These are phyloP conservation scores for Platichthys flesus DNA, from an alignment of 2,113 vertebrate species.

Conservation along the genomic window DNA sequence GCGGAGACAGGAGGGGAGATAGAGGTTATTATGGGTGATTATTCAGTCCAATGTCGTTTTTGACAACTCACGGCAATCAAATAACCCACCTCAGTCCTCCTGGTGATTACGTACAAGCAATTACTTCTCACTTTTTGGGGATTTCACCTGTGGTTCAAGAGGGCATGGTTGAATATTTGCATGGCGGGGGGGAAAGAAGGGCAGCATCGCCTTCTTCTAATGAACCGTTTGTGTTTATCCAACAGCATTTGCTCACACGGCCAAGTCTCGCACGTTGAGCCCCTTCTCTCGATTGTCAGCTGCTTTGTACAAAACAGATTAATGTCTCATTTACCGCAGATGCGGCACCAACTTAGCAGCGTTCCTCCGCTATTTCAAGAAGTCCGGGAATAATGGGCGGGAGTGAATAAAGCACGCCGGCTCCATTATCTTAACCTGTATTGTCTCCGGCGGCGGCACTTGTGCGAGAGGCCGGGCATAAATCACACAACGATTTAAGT, in stretches of 20 bases:
- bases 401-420: slow-evolving; percentile 27
- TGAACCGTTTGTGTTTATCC: slow-evolving; percentile 39
- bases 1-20: slow-evolving; percentile 42
- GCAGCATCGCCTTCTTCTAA: slow-evolving; percentile 16
- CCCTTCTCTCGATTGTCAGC: slow-evolving; percentile 24
- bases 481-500: slow-evolving; percentile 75
- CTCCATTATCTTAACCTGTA: slow-evolving; percentile 59
- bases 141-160: neutral
- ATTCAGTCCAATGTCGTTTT: slow-evolving; percentile 48
- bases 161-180: neutral
- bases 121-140: neutral
- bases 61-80: slow-evolving; percentile 3
- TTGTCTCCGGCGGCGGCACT: slow-evolving; percentile 44
- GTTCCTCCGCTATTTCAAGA: neutral
- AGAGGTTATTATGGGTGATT: slow-evolving; percentile 57
- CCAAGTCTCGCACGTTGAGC: slow-evolving; percentile 38
- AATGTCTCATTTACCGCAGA: slow-evolving; percentile 50
- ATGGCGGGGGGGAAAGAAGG: neutral
- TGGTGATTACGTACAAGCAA: neutral
- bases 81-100: neutral
- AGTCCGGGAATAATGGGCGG: slow-evolving; percentile 17
- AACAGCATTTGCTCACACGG: slow-evolving; percentile 41
- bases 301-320: slow-evolving; percentile 53
- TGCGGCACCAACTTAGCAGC: slow-evolving; percentile 22
- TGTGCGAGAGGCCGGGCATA: slow-evolving; percentile 38